Evolutionary conservation across 1,140 invertebrate species (phyloP), one percentile per base, ranked within the genome.

Genomic region (Tribolium madens): DNA sequence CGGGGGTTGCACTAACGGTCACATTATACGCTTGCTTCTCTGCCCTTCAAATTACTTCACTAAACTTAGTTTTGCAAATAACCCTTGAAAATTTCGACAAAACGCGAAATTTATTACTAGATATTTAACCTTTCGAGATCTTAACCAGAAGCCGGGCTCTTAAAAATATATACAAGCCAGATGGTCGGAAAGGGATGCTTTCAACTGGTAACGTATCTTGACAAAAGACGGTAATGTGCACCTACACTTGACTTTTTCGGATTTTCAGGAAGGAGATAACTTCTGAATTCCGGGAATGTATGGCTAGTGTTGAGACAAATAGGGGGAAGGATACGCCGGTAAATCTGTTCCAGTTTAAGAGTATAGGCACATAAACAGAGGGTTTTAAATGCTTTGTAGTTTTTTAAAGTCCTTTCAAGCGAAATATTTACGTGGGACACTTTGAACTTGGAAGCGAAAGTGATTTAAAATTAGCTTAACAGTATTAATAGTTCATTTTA

Each of bases 81-180:
- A 2, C 36, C 3, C 36, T 42, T 42, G 36, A 42, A 2, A 42
- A 42, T 42, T 26, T 42, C 36, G 36, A 42, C 36, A 42, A 42
- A 42, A 42, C 36, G 36, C 36, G 4, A 3, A 36, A 36, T 36
- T 36, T 36, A 36, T 36, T 36, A 7, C 18, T 64, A 64, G 36
- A 64, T 64, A 64, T 64, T 64, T 14, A 33, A 64, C 21, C 57
- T 36, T 12, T 12, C 26, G 31, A 33, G 31, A 64, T 36, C 57
- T 64, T 64, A 14, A 64, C 21, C 57, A 64, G 57, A 21, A 57
- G 57, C 57, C 26, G 26, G 26, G 21, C 57, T 64, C 57, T 64
- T 64, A 64, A 64, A 64, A 64, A 64, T 26, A 64, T 64, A 64
- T 64, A 64, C 57, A 64, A 64, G 57, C 57, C 57, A 64, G 57